A percentile compares a stretch with the other conserved stretches of the same genome.
Conservation (phyloP, 1,140 invertebrate genomes). For the Formica exsecta region DNA sequence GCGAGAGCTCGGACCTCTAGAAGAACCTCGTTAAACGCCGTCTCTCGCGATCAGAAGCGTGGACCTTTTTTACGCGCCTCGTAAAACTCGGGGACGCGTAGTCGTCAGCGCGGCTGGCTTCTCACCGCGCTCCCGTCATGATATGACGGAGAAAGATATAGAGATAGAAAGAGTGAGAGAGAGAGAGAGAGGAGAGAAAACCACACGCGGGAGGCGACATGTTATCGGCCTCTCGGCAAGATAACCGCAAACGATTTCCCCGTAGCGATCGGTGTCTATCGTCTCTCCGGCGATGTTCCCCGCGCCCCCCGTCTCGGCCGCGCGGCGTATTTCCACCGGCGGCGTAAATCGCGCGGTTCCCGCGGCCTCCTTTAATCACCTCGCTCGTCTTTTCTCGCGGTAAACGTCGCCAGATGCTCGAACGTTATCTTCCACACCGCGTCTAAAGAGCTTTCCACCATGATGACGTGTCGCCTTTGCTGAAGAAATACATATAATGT, state of each 20-base stretch:
- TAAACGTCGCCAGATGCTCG: slow-evolving; percentile 46
- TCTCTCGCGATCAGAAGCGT: slow-evolving; percentile 43
- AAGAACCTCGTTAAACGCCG: slow-evolving; percentile 40
- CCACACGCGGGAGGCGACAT: slow-evolving; percentile 36
- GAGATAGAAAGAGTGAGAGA: neutral
- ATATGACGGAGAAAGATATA: neutral
- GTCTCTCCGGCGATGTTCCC: slow-evolving; percentile 46
- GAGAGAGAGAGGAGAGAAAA: slow-evolving; percentile 14
- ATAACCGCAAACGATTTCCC: slow-evolving; percentile 50
- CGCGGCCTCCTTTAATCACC: slow-evolving; percentile 55
- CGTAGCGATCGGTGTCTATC: slow-evolving; percentile 71
- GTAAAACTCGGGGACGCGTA: slow-evolving; percentile 22
- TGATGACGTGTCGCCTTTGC: slow-evolving; percentile 34
- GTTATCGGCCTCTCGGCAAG: slow-evolving; percentile 68
- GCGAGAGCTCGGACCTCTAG: slow-evolving; percentile 1
- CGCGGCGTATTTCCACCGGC: slow-evolving; percentile 25
- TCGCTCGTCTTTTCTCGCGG: slow-evolving; percentile 47
- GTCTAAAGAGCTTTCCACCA: slow-evolving; percentile 37
- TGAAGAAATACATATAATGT: slow-evolving; percentile 15
- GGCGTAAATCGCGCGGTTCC: slow-evolving; percentile 48
- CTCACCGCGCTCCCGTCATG: neutral
- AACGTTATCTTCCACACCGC: slow-evolving; percentile 45
- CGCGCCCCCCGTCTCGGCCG: slow-evolving; percentile 26
- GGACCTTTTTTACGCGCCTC: slow-evolving; percentile 46
- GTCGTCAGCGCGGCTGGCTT: slow-evolving; percentile 36